Conservation (phyloP, 2,797 vertebrate genomes). For the Chiloscyllium punctatum region DNA sequence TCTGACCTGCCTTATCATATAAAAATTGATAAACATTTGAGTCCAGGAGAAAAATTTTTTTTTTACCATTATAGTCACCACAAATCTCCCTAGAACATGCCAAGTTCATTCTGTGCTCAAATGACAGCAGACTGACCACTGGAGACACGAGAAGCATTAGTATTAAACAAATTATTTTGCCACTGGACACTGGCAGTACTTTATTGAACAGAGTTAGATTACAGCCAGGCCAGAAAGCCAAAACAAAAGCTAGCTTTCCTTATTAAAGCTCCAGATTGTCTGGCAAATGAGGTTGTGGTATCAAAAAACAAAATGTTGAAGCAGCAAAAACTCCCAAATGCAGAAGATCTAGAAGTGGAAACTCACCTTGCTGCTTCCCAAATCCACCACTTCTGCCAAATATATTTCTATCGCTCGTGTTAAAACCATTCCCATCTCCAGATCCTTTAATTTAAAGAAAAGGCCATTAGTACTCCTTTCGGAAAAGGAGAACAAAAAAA, state of each 20-base stretch:
- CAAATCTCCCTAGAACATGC: too few species aligned
- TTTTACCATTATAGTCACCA: not conserved
- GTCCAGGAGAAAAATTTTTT: not conserved
- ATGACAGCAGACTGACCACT: not conserved
- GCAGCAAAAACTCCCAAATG: not conserved
- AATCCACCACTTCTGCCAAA: not conserved
- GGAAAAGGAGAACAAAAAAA: not conserved
- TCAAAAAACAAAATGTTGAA: not conserved
- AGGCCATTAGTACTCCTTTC: not conserved
- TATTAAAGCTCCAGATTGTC: too few species aligned
- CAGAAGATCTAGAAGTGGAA: not conserved
- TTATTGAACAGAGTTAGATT: not conserved
- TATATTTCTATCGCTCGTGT: not conserved
- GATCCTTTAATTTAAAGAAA: conserved; percentile 10
- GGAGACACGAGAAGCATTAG: not conserved
- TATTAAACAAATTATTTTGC: not conserved
- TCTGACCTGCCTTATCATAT: not conserved
- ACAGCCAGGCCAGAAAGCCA: not conserved
- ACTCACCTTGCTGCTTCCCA: conserved; percentile 1
- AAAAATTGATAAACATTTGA: not conserved
- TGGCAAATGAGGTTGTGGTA: too few species aligned
- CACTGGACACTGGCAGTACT: not conserved
- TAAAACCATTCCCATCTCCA: conserved; percentile 6
- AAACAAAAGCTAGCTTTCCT: not conserved
- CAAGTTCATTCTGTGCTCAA: not conserved